Evolutionary conservation across 2,888 invertebrate genomes (phyloP), one percentile per base, ranked within the genome.

Genomic region (Microctonus brassicae): DNA sequence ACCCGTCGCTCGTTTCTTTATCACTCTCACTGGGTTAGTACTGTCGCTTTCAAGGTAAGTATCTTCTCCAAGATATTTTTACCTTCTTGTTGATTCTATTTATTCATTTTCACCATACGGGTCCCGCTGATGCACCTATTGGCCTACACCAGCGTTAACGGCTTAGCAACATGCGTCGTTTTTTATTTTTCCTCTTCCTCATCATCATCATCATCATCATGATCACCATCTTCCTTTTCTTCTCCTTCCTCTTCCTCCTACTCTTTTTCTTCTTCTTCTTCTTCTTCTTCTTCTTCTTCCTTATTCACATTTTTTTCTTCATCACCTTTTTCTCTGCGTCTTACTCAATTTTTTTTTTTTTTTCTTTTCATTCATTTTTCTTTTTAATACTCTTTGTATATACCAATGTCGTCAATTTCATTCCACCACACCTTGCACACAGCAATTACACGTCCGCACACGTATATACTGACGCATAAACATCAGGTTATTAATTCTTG

Each of bases 71-170:
- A 64, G 63, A 55, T 69, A 64, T 26, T 69, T n/a, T 66, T 66
- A 73, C 62, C 72, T 75, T 76, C 68, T 74, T 17, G 1, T 47
- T 17, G 47, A 47, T 47, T 47, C 73, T 76, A 75, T 78, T 79
- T 79, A 75, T 79, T 76, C 72, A 67, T 73, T 76, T 75, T 70
- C 76, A 77, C 63, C 73, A 82, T 82, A 81, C 82, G 82, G 82
- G 82, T 77, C 77, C 77, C 74, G 61, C 60, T 70, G 70, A 34
- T 69, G 26, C 55, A 73, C 75, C 57, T 52, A 69, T 69, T 76
- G 74, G 75, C 75, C 73, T 74, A 76, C 60, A 70, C 60, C 70
- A 65, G 39, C 29, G 22, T 66, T 66, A 67, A 66, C 71, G 62
- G 55, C 69, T 65, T 36, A 13, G 68, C 67, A 74, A 74, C 75